Evolutionary conservation across 2,888 invertebrate genomes (phyloP).

Genomic region (Keiferia lycopersicella): DNA sequence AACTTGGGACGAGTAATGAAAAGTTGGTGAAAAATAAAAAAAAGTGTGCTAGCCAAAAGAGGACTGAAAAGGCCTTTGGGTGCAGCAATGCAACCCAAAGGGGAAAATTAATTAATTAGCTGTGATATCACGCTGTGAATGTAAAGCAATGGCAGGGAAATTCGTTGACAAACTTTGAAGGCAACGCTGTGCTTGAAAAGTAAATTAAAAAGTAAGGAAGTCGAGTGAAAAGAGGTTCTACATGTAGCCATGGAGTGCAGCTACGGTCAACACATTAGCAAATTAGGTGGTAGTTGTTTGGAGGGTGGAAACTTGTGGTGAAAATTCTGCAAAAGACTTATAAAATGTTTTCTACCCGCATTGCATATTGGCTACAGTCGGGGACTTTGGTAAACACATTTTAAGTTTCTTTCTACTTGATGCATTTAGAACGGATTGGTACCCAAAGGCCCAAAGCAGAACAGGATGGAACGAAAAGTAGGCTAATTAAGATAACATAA

Average conservation of each 20-base stretch:
- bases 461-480: too few relatives aligned
- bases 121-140: constrained; percentile 43
- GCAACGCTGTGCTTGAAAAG: background rate
- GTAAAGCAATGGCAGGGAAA: constrained; percentile 16
- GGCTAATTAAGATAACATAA: too few relatives aligned
- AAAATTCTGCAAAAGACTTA: too few relatives aligned
- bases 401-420: too few relatives aligned
- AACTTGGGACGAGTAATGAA: constrained; percentile 68
- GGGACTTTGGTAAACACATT: too few relatives aligned
- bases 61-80: constrained; percentile 35
- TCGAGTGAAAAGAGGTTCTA: background rate
- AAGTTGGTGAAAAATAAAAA: constrained; percentile 48
- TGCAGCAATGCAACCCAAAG: constrained; percentile 31
- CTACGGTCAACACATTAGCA: background rate
- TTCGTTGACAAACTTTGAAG: constrained; percentile 1
- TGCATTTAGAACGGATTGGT: too few relatives aligned
- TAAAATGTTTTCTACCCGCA: too few relatives aligned
- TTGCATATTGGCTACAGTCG: too few relatives aligned
- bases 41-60: constrained; percentile 41
- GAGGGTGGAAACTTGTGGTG: background rate
- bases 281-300: background rate
- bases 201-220: background rate
- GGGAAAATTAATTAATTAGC: constrained; percentile 51
- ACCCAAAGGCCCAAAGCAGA: too few relatives aligned
- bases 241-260: background rate